These are phyloP conservation scores for Lerema accius DNA, from an alignment of 1,140 invertebrate genomes.

Conservation along the genomic window DNA sequence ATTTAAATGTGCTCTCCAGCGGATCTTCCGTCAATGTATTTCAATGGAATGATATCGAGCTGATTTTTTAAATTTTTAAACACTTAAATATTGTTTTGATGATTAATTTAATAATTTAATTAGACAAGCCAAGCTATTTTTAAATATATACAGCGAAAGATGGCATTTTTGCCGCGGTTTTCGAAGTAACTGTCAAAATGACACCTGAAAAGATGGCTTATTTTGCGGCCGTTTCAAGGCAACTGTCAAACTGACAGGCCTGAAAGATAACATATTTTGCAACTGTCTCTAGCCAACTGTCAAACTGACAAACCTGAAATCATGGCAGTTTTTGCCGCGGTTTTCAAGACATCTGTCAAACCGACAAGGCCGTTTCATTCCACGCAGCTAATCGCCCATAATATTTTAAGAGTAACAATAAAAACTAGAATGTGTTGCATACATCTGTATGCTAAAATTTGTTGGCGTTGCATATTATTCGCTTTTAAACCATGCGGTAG, in stretches of 20 bases:
- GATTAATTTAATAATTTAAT: conserved; percentile 51
- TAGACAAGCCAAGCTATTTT: conserved; percentile 60
- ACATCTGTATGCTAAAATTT: conserved; percentile 51
- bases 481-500: conserved; percentile 83
- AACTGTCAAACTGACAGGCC: conserved; percentile 42
- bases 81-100: conserved; percentile 40
- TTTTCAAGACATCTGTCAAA: conserved; percentile 38
- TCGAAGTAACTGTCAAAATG: conserved; percentile 40
- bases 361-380: conserved; percentile 35
- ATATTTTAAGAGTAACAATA: conserved; percentile 61
- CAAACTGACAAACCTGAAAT: conserved; percentile 40
- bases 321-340: conserved; percentile 46
- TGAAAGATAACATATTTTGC: no score
- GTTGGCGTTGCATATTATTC: conserved; percentile 37
- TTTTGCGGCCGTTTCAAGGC: conserved; percentile 37
- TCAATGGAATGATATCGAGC: conserved; percentile 78
- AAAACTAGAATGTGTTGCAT: conserved; percentile 57
- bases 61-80: conserved; percentile 58
- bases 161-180: conserved; percentile 45
- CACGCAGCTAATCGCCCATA: conserved; percentile 51
- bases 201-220: conserved; percentile 45
- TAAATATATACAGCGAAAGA: conserved; percentile 66
- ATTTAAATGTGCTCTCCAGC: conserved; percentile 59
- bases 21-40: conserved; percentile 58
- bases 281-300: no score